Evolutionary conservation across 2,113 vertebrate genomes (phyloP), one percentile per base, ranked within the genome.

Genomic region (Lepidothrix coronata): DNA sequence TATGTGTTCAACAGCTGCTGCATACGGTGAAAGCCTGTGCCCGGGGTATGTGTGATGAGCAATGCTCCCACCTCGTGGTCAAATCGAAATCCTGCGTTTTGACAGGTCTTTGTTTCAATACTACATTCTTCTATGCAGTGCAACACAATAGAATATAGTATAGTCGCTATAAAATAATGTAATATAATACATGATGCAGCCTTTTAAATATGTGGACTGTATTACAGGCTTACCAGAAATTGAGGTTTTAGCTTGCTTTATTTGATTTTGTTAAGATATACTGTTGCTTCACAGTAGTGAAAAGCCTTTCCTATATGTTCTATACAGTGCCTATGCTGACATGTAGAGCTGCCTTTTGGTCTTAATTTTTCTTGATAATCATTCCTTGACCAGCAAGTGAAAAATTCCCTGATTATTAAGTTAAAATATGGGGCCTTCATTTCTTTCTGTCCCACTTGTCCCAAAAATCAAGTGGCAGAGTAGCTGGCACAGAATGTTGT

Each of bases 41-140:
- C 24, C 21, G n/a, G 58, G 22, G 22, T 16, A 6, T 14, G 16
- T 77, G 51, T 48, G 35, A 24, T 39, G 67, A 73, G 79, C 75
- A 81, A 68, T 39, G 62, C 85, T 97, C 44, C 91, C 89, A 94
- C 68, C 96, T 85, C 31, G 75, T 85, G 93, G 92, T 62, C 73
- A 89, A 22, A 86, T 27, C 1, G 4, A 35, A 86, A 61, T 18
- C 43, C 27, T 82, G 27, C 19, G 0, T 67, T 67, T 88, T 66
- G 57, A 23, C 21, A 10, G 49, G 13, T 71, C 37, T 12, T 13
- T 1, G 17, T 61, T 85, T 70, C 52, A 78, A 2, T 27, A 41
- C 10, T 31, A 4, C 4, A 3, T 55, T 67, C 17, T 31, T 84
- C 25, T 77, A 4, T 31, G 6, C 5, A 41, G 5, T 30, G 43